Evolutionary conservation across 2,888 invertebrate species (phyloP).

Genomic region (Ferrisia virgata): DNA sequence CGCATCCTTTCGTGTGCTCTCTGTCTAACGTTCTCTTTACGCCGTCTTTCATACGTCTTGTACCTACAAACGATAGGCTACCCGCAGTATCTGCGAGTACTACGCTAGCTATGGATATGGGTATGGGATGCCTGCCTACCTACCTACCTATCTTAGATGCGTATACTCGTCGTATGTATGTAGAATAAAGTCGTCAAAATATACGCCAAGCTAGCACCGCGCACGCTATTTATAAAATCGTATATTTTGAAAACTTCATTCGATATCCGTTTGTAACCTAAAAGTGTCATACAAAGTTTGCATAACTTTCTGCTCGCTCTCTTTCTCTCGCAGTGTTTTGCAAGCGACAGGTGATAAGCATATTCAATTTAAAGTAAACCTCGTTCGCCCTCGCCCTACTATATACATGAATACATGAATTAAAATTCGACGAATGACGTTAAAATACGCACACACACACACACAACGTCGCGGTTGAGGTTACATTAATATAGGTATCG

Average conservation of each 20-base stretch:
- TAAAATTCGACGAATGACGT: constrained; percentile 10
- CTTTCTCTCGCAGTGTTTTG: background rate
- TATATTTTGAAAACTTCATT: constrained; percentile 17
- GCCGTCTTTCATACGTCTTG: too few relatives aligned
- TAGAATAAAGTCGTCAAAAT: constrained; percentile 4
- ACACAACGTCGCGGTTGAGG: background rate
- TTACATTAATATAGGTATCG: background rate
- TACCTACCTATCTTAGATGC: too few relatives aligned
- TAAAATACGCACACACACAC: background rate
- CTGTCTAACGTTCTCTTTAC: background rate
- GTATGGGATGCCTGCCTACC: background rate
- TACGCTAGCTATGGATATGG: too few relatives aligned
- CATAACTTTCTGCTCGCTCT: background rate
- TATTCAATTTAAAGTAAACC: constrained; percentile 25
- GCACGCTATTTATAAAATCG: background rate
- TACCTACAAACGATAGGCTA: too few relatives aligned
- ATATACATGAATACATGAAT: background rate
- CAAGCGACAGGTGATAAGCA: constrained; percentile 26
- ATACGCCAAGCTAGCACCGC: background rate
- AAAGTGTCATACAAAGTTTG: constrained; percentile 24
- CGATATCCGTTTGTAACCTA: background rate
- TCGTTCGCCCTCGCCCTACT: background rate
- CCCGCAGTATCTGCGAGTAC: too few relatives aligned
- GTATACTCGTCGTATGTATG: too few relatives aligned
- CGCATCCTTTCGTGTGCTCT: background rate